Evolutionary conservation across 2,113 vertebrate species (phyloP), one percentile per base, ranked within the genome.

Genomic region (Barbus barbus): DNA sequence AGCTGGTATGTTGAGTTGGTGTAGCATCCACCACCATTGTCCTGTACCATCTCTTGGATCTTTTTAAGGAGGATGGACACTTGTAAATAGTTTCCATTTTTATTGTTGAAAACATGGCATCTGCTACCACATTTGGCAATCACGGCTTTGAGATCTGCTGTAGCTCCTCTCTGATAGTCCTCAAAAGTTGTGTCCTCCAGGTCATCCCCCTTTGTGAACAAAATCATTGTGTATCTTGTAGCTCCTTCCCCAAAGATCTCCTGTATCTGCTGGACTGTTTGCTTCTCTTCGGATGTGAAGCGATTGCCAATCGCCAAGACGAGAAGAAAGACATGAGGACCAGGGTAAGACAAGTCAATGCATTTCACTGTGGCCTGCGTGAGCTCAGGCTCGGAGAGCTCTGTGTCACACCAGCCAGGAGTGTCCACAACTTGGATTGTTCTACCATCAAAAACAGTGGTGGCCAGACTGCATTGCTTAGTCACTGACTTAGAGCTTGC

Each of bases 351-450:
- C 65, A 65, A 4, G 20, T 82, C 26, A 6, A 85, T 78, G 56
- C 41, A 44, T 44, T 44, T 44, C 75, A 63, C 63, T 20, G 61
- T 75, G 41, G 74, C 84, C 16, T 61, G 24, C 4, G 63, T 41
- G 4, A 83, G 56, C 33, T 80, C 24, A 0, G 33, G 33, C 6
- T 73, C 53, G n/a, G 67, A 28, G 6, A 77, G 26, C 7, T 76
- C 53, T 28, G 81, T 88, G 28, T 88, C 84, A 48, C 82, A 83
- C 41, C 77, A 63, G n/a, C 86, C 84, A 1, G 83, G 84, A 72
- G 81, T 83, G 84, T 88, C 81, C 38, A 85, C 56, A 56, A 88
- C 84, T n/a, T 13, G 28, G 24, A 63, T 63, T 2, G 12, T 2
- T 63, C 0, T 28, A 5, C 60, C 24, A 14, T 14, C 2, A 6